Evolutionary conservation across 2,888 invertebrate genomes (phyloP).

Genomic region (Andrena dorsata): DNA sequence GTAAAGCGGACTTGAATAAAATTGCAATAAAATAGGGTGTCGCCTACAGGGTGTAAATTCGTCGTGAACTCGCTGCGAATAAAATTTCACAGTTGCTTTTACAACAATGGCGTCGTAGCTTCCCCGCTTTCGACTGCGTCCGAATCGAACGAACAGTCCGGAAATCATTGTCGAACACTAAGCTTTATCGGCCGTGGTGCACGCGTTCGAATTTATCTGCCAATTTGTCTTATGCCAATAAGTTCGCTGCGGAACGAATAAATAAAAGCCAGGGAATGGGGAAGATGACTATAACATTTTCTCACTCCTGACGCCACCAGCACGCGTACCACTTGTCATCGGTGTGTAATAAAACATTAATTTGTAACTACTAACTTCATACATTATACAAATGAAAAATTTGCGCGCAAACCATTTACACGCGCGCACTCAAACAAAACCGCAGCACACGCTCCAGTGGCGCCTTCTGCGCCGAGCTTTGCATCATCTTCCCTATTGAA

Average conservation of each 20-base stretch:
- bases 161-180: conserved; percentile 51
- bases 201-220: conserved; percentile 30
- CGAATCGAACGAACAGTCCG: conserved; percentile 36
- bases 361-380: no score
- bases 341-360: no score
- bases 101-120: conserved; percentile 20
- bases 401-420: no score
- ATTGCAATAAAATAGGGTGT: conserved; percentile 26
- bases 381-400: no score
- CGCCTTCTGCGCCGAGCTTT: no score
- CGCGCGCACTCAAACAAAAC: no score
- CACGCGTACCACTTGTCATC: no score
- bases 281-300: no score
- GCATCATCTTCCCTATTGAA: no score
- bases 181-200: conserved; percentile 42
- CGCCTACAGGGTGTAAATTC: conserved; percentile 11
- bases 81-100: conserved; percentile 44
- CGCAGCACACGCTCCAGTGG: no score
- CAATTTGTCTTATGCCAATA: conserved; percentile 52
- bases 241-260: conserved; percentile 21
- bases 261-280: conserved; percentile 27
- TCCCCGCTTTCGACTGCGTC: conserved; percentile 10
- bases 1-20: conserved; percentile 18
- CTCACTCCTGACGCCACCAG: no score
- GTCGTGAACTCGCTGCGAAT: conserved; percentile 23